Evolutionary conservation across 2,113 vertebrate genomes (phyloP).

Genomic region (Phoxinus phoxinus): DNA sequence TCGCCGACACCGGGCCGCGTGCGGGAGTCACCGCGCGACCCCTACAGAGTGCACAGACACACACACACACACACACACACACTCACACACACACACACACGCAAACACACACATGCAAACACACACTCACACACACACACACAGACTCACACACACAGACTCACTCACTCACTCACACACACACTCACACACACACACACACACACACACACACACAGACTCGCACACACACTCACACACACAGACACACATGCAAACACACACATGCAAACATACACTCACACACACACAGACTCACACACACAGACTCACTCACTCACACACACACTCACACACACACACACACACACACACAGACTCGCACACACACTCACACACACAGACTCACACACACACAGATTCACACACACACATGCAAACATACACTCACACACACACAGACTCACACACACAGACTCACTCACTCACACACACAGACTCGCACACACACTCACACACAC

Average conservation of each 20-base stretch:
- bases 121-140: slow-evolving; percentile 3
- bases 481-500: background rate
- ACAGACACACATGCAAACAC: background rate
- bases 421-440: background rate
- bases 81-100: background rate
- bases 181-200: background rate
- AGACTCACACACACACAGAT: background rate
- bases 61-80: background rate
- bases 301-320: too few relatives aligned
- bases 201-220: slow-evolving; percentile 6
- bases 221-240: too few relatives aligned
- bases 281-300: background rate
- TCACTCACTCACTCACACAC: too few relatives aligned
- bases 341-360: slow-evolving; percentile 13
- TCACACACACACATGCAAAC: too few relatives aligned
- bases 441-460: background rate
- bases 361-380: too few relatives aligned
- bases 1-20: background rate
- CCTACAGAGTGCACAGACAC: background rate
- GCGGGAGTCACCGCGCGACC: background rate
- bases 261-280: too few relatives aligned
- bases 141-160: too few relatives aligned
- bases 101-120: background rate
- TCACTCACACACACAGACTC: too few relatives aligned
- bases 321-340: background rate